phyloP scores from a whole-genome alignment of 2,113 vertebrate genomes.

The Meleagris gallopavo region DNA sequence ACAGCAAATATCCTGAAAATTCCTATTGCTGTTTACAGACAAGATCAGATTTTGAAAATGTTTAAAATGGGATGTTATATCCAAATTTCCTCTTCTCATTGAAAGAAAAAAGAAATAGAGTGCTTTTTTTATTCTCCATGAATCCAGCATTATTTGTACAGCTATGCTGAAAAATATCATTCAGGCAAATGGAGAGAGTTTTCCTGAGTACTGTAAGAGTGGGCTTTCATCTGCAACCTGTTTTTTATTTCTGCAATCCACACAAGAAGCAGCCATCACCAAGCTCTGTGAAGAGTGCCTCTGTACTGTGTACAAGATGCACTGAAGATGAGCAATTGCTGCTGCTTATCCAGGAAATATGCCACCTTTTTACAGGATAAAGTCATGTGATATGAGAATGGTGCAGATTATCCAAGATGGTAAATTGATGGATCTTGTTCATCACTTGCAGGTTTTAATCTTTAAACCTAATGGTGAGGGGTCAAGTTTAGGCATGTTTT shows the following conservation, averaged over 20 bases:
- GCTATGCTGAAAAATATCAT: neutral
- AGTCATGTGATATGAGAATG: neutral
- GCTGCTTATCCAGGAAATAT: neutral
- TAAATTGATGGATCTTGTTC: neutral
- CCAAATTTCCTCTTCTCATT: neutral
- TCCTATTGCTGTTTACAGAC: neutral
- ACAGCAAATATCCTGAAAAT: neutral
- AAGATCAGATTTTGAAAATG: neutral
- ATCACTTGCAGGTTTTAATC: neutral
- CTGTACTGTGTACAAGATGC: neutral
- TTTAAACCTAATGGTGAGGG: neutral
- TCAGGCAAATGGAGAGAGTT: neutral
- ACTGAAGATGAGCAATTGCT: neutral
- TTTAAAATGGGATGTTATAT: neutral
- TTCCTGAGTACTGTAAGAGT: neutral
- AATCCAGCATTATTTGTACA: neutral
- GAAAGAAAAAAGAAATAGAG: neutral
- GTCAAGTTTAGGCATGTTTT: neutral
- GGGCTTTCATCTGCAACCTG: constrained; percentile 28
- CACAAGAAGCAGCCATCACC: neutral
- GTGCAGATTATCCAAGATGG: neutral
- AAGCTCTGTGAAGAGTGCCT: neutral
- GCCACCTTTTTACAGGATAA: neutral
- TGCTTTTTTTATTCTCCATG: neutral
- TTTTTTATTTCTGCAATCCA: neutral